Base-by-base conservation (phyloP, 2,113 vertebrate species). In the Ceyx margarethae region DNA sequence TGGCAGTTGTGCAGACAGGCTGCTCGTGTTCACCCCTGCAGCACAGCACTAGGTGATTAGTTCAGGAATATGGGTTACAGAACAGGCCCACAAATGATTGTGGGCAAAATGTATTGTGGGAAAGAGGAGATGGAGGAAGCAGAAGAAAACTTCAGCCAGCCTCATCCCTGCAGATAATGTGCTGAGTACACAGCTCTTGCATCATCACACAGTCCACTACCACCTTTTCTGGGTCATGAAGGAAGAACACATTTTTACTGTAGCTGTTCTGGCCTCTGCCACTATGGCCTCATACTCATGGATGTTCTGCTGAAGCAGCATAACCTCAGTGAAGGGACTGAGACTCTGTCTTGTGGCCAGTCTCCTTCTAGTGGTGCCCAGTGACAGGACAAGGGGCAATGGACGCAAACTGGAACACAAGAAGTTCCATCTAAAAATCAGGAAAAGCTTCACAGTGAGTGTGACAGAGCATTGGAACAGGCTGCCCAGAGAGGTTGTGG, bases 151-250 rank as follows among this genome's bases (percentile, higher is more conserved):
- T 40, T 25, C 8, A 56, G 45, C 21, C 78, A 51, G 69, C 29
- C 64, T 87, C 13, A 65, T 60, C 48, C 29, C 40, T 57, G 73
- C 37, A 76, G n/a, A 5, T 61, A 33, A 0, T 0, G 17, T 40
- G 45, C 50, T 11, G 35, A 46, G n/a, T 21, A 65, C 57, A 10
- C 31, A 51, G 66, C 22, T 68, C 82, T 13, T 7, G 15, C 13
- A 23, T 11, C 10, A 46, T 21, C 71, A 67, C 26, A 62, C 23
- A 43, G 10, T 0, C 42, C 3, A 6, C 21, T 16, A 11, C 23
- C 1, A n/a, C 3, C 19, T 37, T 22, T 37, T 23, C 71, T 20
- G 42, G 5, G 37, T 4, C n/a, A 35, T 0, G 3, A 65, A 53
- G 18, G 10, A 81, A 79, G 31, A 64, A 37, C 25, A 1, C 5